These are phyloP conservation scores for Phaethornis superciliosus DNA, from an alignment of 2,113 vertebrate species.

Conservation along the genomic window DNA sequence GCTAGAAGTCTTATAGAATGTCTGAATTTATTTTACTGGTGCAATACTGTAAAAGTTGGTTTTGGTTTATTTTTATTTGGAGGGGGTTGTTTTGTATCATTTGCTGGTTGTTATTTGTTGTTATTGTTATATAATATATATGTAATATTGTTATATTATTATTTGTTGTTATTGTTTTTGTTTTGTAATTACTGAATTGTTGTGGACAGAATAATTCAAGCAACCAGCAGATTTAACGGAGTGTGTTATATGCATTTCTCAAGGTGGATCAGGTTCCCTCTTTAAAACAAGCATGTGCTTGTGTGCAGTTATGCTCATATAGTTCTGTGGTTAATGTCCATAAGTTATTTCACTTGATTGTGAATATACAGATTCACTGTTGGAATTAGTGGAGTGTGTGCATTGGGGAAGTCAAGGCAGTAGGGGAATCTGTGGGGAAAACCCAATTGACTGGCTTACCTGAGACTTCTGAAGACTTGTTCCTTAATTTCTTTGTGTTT, in stretches of 20 bases:
- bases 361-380: background rate
- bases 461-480: slow-evolving; percentile 54
- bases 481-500: slow-evolving; percentile 68
- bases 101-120: too few relatives aligned
- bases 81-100: background rate
- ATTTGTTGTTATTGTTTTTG: background rate
- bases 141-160: too few relatives aligned
- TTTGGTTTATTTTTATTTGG: background rate
- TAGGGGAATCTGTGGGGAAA: slow-evolving; percentile 63
- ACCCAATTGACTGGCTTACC: slow-evolving; percentile 48
- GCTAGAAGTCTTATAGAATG: background rate
- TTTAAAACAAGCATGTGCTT: slow-evolving; percentile 46
- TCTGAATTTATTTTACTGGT: background rate
- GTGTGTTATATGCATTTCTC: background rate
- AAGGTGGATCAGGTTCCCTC: background rate
- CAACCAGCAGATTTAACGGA: background rate
- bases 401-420: slow-evolving; percentile 57
- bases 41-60: background rate
- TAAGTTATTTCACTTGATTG: background rate
- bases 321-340: slow-evolving; percentile 14
- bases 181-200: background rate
- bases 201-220: background rate
- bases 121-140: too few relatives aligned
- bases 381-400: slow-evolving; percentile 61
- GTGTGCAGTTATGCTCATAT: background rate